Evolutionary conservation across 1,140 invertebrate genomes (phyloP).

Genomic region (Eupristina koningsbergeri): DNA sequence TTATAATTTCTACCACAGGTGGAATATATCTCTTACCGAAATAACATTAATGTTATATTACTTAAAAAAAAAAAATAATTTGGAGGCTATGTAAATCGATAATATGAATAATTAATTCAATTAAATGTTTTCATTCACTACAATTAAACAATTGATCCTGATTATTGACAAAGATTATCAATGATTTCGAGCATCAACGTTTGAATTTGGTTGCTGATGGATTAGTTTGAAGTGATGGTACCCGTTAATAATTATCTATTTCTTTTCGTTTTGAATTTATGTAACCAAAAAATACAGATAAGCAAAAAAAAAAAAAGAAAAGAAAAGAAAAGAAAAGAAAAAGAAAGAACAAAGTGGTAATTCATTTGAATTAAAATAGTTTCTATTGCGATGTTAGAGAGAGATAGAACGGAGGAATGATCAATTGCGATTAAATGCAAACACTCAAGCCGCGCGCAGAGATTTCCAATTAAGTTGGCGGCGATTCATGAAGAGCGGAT

Average conservation of each 20-base stretch:
- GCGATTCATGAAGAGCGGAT: background rate
- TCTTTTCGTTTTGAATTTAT: background rate
- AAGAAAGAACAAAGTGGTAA: background rate
- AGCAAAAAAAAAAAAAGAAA: background rate
- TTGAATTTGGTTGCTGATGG: background rate
- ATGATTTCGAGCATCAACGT: background rate
- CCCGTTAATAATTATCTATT: background rate
- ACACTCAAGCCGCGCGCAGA: conserved; percentile 27
- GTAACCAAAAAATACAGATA: background rate
- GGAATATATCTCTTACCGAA: no score
- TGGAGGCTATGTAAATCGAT: background rate
- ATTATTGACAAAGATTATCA: background rate
- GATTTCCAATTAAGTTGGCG: conserved; percentile 38
- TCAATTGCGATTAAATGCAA: conserved; percentile 46
- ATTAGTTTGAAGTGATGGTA: background rate
- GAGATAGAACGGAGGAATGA: background rate
- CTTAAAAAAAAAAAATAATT: no score
- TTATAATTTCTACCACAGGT: no score
- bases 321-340: background rate
- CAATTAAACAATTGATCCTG: background rate
- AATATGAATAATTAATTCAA: conserved; percentile 3
- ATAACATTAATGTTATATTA: no score
- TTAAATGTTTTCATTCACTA: background rate
- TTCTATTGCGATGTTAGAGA: background rate
- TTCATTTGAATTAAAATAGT: conserved; percentile 20